Conservation (phyloP, 2,888 invertebrate species). For the Drosophila ochracea region DNA sequence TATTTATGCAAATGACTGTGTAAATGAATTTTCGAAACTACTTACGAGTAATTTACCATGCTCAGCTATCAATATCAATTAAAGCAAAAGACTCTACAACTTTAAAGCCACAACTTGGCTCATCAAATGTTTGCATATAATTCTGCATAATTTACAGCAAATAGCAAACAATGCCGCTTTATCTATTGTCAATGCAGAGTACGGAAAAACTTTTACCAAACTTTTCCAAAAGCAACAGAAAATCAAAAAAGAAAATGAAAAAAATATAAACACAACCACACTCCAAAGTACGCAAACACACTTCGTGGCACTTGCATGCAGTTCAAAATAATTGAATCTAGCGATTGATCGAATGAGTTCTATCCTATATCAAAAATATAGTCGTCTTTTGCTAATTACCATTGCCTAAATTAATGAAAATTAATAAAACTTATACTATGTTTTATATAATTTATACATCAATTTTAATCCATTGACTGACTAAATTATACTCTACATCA, state of each 20-base stretch:
- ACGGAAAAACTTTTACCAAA: conserved; percentile 57
- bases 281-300: conserved; percentile 33
- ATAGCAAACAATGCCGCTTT: conserved; percentile 61
- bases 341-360: conserved; percentile 4
- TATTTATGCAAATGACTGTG: conserved; percentile 70
- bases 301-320: conserved; percentile 67
- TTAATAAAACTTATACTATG: too few species aligned
- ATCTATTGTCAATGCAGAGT: conserved; percentile 55
- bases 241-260: conserved; percentile 46
- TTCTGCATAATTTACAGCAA: conserved; percentile 61
- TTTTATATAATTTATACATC: not conserved
- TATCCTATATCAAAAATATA: conserved; percentile 9
- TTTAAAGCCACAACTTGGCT: conserved; percentile 22
- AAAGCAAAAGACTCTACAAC: conserved; percentile 26
- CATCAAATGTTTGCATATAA: conserved; percentile 47
- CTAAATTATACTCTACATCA: not conserved
- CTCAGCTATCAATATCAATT: conserved; percentile 63
- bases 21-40: conserved; percentile 75
- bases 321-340: conserved; percentile 2
- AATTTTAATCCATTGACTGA: not conserved
- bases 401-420: not conserved
- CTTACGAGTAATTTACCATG: conserved; percentile 65
- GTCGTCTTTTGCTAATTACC: not conserved
- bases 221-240: conserved; percentile 35
- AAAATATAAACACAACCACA: conserved; percentile 46